Conservation (phyloP, 2,797 vertebrate genomes). For the Acridotheres tristis region DNA sequence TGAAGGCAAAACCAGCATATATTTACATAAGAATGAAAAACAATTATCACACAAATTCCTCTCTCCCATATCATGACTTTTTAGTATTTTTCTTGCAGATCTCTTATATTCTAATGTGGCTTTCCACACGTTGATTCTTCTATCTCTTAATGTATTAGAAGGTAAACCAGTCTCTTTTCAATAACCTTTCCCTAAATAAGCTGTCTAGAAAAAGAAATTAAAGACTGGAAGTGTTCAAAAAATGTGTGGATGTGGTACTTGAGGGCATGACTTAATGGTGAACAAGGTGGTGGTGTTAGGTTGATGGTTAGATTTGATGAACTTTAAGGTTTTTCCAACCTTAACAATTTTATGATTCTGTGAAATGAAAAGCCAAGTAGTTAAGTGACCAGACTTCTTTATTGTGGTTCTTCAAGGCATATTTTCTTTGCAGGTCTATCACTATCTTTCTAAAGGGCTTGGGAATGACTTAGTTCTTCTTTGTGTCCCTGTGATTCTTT, state of each 20-base stretch:
- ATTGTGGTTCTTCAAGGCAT: neutral
- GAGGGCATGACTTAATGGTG: neutral
- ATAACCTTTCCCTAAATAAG: neutral
- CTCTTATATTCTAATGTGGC: neutral
- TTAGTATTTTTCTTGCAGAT: neutral
- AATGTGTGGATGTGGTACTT: neutral
- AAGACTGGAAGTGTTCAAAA: neutral
- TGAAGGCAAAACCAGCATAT: neutral
- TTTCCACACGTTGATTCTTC: neutral
- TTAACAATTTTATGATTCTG: neutral
- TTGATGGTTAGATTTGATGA: neutral
- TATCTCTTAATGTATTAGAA: neutral
- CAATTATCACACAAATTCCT: neutral
- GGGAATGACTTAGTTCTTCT: neutral
- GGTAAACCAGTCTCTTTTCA: neutral
- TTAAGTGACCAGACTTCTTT: neutral
- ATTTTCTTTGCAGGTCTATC: neutral
- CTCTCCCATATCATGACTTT: neutral
- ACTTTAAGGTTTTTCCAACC: neutral
- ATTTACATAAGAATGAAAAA: neutral
- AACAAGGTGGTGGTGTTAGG: neutral
- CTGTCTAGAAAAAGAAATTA: neutral
- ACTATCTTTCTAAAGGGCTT: neutral
- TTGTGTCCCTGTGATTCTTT: neutral
- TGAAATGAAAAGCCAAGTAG: neutral